Percentiles rank a stretch among this genome's conserved stretches.
phyloP scores from a whole-genome alignment of 2,797 vertebrate species.

The Pangasius krempfi region DNA sequence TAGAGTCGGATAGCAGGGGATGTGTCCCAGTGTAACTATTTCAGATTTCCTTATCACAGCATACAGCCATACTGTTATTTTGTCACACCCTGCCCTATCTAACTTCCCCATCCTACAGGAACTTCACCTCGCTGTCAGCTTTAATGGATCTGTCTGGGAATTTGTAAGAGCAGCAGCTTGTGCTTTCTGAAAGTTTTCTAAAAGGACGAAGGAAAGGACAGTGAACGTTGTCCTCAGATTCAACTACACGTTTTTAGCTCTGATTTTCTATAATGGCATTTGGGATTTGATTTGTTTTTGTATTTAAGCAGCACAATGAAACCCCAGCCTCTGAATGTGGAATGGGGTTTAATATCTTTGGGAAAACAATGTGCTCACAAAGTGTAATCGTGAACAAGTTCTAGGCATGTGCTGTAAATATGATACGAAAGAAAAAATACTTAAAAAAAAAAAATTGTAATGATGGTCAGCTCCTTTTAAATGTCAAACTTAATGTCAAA shows the following conservation, averaged over 20 bases:
- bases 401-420: not conserved
- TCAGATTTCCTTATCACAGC: not conserved
- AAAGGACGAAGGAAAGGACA: not conserved
- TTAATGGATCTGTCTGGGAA: conserved; percentile 7
- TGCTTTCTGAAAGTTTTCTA: conserved; percentile 1
- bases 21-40: not conserved
- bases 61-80: not conserved
- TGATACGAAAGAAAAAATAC: not conserved
- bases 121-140: not conserved
- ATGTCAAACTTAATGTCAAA: not conserved
- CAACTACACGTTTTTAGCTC: not conserved
- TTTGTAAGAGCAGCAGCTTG: not conserved
- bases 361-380: not conserved
- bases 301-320: not conserved
- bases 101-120: conserved; percentile 9
- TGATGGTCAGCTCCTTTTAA: not conserved
- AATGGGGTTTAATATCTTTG: not conserved
- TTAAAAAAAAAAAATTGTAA: not conserved
- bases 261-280: not conserved
- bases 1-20: not conserved
- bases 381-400: not conserved
- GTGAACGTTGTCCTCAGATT: not conserved
- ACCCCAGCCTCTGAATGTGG: not conserved
- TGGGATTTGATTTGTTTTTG: conserved; percentile 13
- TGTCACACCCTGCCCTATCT: conserved; percentile 11